Evolutionary conservation across 2,888 invertebrate species (phyloP), one percentile per base, ranked within the genome.

Genomic region (Galerucella nymphaeae): DNA sequence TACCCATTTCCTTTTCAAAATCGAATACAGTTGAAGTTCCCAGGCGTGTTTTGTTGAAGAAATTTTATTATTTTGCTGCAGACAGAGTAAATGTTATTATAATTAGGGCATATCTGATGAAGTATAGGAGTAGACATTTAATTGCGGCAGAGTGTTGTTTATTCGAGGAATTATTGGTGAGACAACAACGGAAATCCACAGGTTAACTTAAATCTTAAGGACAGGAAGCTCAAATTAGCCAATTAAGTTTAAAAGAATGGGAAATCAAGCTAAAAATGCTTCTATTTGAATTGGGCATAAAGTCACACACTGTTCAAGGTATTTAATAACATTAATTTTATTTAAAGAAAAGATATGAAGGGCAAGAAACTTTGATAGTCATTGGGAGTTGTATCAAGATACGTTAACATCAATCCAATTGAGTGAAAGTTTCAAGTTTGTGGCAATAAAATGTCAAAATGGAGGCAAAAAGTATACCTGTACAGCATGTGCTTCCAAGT

Each of bases 71-170:
- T 84, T 83, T 83, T 81, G 80, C 76, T 77, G 77, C 77, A 80
- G 80, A 79, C 78, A 77, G 59, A 64, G 72, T 75, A 73, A 75
- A 81, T 80, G 82, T 83, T 82, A 83, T 84, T 84, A 83, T 84
- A 84, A 84, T 84, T 84, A 84, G 84, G 81, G 81, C 82, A 82
- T 83, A 84, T 84, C 84, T 83, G 84, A 84, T 84, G 83, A 83
- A 79, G 83, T 83, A 82, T 82, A 80, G 82, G 83, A 82, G 82
- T 80, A 81, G 83, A 82, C 82, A 73, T 74, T 73, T 75, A 73
- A 71, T 71, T 72, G 72, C 72, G 53, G 77, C 76, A 74, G 76
- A 78, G 73, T 73, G 58, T 62, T 75, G 74, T 74, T 70, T 75
- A 75, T 78, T 76, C 77, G 70, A 67, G 64, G 77, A 76, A 78